Evolutionary conservation across 2,888 invertebrate genomes (phyloP).

Genomic region (Hofmannophila pseudospretella): DNA sequence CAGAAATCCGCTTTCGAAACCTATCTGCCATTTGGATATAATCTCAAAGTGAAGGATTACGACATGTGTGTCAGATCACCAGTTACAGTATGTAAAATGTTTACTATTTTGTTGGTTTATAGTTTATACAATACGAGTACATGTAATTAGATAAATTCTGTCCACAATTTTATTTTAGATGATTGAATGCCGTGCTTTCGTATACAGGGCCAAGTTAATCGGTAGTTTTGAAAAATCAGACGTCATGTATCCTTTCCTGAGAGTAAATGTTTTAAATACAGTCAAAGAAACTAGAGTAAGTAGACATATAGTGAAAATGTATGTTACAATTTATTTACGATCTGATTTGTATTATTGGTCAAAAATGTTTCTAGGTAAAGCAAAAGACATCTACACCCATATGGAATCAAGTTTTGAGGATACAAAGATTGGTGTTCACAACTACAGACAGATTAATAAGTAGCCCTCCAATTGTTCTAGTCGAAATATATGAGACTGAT

Average conservation of each 20-base stretch:
- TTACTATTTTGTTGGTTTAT: no score
- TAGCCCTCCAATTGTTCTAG: constrained; percentile 51
- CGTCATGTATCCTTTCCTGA: constrained; percentile 67
- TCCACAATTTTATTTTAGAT: constrained; percentile 66
- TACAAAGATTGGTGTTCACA: constrained; percentile 34
- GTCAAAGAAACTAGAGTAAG: constrained; percentile 45
- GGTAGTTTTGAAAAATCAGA: constrained; percentile 63
- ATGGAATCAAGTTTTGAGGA: constrained; percentile 54
- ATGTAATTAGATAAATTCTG: no score
- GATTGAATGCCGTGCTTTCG: constrained; percentile 79
- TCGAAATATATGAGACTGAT: constrained; percentile 64
- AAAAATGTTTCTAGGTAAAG: constrained; percentile 27
- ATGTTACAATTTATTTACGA: constrained; percentile 7
- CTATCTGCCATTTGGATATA: constrained; percentile 39
- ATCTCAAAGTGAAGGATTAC: constrained; percentile 37
- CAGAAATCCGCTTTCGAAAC: constrained; percentile 36
- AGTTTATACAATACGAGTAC: no score
- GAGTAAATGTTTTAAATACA: constrained; percentile 39
- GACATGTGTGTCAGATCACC: constrained; percentile 41
- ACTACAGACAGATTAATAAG: constrained; percentile 32
- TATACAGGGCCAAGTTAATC: constrained; percentile 82
- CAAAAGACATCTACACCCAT: constrained; percentile 30
- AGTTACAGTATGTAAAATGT: constrained; percentile 31
- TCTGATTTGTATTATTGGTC: constrained; percentile 1
- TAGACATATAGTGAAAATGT: background rate